Evolutionary conservation across 2,113 vertebrate genomes (phyloP).

Genomic region (Felis chaus): DNA sequence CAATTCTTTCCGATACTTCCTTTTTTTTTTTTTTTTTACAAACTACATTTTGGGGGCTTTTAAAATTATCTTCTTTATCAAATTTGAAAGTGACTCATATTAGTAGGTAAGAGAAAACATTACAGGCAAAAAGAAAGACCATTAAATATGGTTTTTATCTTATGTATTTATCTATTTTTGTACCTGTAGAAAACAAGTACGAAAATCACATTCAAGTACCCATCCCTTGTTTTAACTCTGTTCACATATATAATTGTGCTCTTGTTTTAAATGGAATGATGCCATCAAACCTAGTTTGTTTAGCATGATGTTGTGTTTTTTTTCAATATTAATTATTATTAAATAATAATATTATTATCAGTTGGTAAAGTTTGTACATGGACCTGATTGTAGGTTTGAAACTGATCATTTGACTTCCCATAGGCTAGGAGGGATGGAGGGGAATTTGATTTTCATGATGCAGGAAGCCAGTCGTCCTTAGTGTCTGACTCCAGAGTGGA

Average conservation of each 20-base stretch:
- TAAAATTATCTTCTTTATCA: background rate
- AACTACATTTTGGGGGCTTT: background rate
- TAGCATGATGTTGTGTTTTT: background rate
- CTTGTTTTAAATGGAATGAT: background rate
- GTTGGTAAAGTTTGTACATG: background rate
- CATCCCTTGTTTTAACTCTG: background rate
- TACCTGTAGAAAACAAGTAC: background rate
- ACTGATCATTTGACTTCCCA: background rate
- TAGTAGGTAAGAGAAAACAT: background rate
- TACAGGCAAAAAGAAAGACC: background rate
- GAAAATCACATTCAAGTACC: background rate
- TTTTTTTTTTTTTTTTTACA: background rate
- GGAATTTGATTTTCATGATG: background rate
- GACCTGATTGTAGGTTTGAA: background rate
- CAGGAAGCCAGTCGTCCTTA: background rate
- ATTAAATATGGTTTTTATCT: background rate
- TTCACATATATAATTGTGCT: background rate
- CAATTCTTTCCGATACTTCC: background rate
- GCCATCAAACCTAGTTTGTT: background rate
- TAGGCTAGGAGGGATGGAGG: background rate
- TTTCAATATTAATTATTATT: background rate
- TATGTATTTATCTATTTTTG: background rate
- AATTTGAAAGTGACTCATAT: background rate
- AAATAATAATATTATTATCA: background rate
- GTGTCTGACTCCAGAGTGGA: background rate